Evolutionary conservation across 2,888 invertebrate species (phyloP).

Genomic region (Ecdyonurus torrentis): DNA sequence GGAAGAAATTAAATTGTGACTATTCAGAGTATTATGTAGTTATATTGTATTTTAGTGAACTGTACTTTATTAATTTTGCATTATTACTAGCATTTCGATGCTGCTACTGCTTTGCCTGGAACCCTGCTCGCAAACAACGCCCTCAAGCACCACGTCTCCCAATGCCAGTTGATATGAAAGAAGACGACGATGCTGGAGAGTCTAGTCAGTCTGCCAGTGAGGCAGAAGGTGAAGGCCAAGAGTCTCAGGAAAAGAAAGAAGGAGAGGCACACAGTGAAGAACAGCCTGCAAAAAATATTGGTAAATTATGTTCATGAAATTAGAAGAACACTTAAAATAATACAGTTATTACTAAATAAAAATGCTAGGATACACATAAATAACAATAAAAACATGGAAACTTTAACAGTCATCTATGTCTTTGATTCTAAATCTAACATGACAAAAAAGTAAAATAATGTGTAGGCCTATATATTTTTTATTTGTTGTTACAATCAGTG

Average conservation of each 20-base stretch:
- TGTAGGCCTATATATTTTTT: no score
- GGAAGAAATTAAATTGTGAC: no score
- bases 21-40: constrained; percentile 3
- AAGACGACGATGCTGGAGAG: constrained; percentile 27
- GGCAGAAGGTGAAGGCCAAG: constrained; percentile 9
- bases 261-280: background rate
- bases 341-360: no score
- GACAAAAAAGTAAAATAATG: no score
- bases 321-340: no score
- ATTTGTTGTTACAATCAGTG: no score
- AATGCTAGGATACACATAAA: no score
- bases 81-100: constrained; percentile 55
- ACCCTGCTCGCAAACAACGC: constrained; percentile 75
- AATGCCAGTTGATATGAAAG: constrained; percentile 15
- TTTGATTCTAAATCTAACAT: no score
- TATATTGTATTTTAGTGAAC: no score
- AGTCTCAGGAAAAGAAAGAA: constrained; percentile 1
- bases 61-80: background rate
- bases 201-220: constrained; percentile 16
- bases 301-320: no score
- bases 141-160: constrained; percentile 49
- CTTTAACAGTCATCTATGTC: no score
- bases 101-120: constrained; percentile 73
- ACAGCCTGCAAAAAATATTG: background rate
- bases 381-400: no score